Conservation (phyloP, 2,797 vertebrate species). For the Lindbergichthys nudifrons region DNA sequence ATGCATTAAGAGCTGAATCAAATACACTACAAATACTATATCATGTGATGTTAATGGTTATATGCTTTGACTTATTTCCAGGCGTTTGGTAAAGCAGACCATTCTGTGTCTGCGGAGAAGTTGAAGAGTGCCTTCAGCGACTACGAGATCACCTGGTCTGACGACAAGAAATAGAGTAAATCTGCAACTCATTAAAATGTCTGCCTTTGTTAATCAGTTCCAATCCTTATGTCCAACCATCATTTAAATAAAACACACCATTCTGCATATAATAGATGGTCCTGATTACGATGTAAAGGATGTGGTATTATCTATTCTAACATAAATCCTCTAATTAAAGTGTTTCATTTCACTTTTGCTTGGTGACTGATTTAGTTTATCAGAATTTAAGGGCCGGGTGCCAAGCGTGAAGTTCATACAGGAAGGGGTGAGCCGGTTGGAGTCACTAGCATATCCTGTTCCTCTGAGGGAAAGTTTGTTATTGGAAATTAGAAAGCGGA, state of each 20-base stretch:
- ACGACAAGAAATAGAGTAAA: conserved; percentile 85
- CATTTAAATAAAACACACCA: conserved; percentile 37
- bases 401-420: conserved; percentile 68
- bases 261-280: conserved; percentile 10
- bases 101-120: conserved; percentile 87
- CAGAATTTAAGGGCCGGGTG: conserved; percentile 10
- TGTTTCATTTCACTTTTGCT: not conserved
- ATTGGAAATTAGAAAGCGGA: conserved; percentile 1
- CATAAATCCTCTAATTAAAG: not conserved
- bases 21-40: not conserved
- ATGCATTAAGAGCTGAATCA: not conserved
- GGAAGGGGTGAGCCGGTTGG: conserved; percentile 60
- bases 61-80: conserved; percentile 67
- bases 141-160: conserved; percentile 90
- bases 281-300: not conserved
- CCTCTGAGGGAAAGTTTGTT: conserved; percentile 49
- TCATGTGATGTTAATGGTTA: not conserved
- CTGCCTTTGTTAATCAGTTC: conserved; percentile 8
- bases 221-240: conserved; percentile 19
- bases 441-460: conserved; percentile 66
- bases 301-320: not conserved
- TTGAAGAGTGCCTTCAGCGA: conserved; percentile 85
- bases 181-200: not conserved
- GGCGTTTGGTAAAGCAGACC: conserved; percentile 93
- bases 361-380: fast-evolving